These are phyloP conservation scores for Oncorhynchus nerka DNA, from an alignment of 2,113 vertebrate genomes.

Conservation along the genomic window DNA sequence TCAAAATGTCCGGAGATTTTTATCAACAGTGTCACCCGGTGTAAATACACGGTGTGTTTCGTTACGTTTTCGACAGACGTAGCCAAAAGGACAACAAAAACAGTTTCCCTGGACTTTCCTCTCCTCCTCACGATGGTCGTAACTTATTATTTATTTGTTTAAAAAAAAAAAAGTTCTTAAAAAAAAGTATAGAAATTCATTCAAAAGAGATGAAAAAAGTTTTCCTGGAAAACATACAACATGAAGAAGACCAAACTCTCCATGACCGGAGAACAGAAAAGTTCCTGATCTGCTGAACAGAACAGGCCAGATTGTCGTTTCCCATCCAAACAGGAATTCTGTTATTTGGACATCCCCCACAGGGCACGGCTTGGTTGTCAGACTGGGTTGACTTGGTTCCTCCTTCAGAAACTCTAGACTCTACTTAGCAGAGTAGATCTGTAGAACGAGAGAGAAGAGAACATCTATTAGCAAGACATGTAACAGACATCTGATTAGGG, in stretches of 20 bases:
- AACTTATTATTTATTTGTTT: conserved; percentile 34
- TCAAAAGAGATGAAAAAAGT: conserved; percentile 63
- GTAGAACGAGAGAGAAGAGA: conserved; percentile 36
- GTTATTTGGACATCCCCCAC: conserved; percentile 1
- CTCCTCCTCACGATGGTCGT: conserved; percentile 6
- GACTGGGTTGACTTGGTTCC: conserved; percentile 8
- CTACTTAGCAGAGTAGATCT: conserved; percentile 88
- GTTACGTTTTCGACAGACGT: neutral
- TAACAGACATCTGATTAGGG: neutral
- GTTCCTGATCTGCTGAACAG: conserved; percentile 51
- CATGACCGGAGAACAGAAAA: conserved; percentile 46
- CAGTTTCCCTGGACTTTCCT: neutral
- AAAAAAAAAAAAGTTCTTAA: conserved; percentile 26
- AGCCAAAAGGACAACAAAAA: neutral
- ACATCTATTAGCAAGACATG: neutral
- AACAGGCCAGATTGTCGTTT: conserved; percentile 56
- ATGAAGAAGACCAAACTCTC: conserved; percentile 45
- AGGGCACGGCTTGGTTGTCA: conserved; percentile 3
- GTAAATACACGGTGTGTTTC: too few relatives aligned
- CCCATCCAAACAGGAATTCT: conserved; percentile 60
- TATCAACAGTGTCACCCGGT: neutral
- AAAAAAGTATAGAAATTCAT: conserved; percentile 65
- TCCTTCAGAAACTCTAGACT: conserved; percentile 65
- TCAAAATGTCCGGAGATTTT: conserved; percentile 4
- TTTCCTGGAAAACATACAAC: conserved; percentile 65